Evolutionary conservation across 2,888 invertebrate species (phyloP).

Genomic region (Apantesis nais): DNA sequence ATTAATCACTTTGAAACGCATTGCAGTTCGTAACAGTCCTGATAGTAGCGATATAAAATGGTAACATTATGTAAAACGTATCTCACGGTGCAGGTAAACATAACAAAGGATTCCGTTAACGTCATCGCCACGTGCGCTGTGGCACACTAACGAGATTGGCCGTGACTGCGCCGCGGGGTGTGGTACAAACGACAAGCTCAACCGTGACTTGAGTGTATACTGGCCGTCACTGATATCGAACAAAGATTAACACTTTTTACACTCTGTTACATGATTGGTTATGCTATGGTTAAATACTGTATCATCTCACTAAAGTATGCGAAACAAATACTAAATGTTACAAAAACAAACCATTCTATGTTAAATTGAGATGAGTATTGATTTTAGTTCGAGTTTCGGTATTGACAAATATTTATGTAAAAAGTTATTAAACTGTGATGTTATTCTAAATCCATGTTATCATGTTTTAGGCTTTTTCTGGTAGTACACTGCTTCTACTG

Average conservation of each 20-base stretch:
- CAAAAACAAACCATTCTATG: background rate
- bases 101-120: constrained; percentile 55
- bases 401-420: background rate
- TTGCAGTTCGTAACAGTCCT: background rate
- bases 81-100: constrained; percentile 25
- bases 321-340: constrained; percentile 1
- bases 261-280: background rate
- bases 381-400: background rate
- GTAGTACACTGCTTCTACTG: background rate
- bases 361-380: background rate
- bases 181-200: constrained; percentile 32
- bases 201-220: background rate
- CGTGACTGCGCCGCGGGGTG: constrained; percentile 51
- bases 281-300: background rate
- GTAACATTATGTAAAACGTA: background rate
- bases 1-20: background rate
- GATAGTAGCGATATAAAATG: background rate
- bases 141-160: constrained; percentile 69
- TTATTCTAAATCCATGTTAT: too few species aligned
- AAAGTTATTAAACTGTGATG: too few species aligned
- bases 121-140: constrained; percentile 45
- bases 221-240: background rate
- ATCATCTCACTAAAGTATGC: background rate
- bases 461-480: background rate
- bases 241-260: background rate